Evolutionary conservation across 2,797 vertebrate genomes (phyloP).

Genomic region (Nothura maculosa): DNA sequence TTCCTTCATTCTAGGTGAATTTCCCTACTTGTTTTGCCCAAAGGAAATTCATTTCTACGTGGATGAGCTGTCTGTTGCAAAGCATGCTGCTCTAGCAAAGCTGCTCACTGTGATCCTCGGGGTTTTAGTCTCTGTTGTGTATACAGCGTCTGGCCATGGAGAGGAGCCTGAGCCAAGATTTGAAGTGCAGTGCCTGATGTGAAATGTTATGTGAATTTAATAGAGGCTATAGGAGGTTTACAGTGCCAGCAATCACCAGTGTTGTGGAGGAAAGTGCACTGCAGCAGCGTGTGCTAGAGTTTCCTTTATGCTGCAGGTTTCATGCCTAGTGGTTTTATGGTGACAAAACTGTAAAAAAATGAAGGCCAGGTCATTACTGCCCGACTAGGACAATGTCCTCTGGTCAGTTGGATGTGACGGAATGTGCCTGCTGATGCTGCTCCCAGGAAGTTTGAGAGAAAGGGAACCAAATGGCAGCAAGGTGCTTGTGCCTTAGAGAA

Average conservation of each 20-base stretch:
- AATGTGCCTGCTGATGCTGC: conserved; percentile 37
- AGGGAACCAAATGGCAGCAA: conserved; percentile 8
- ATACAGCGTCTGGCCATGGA: not conserved
- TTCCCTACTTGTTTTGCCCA: conserved; percentile 17
- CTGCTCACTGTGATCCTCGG: not conserved
- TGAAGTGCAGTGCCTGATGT: conserved; percentile 25
- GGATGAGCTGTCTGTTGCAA: not conserved
- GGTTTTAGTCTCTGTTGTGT: conserved; percentile 28
- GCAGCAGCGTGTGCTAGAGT: conserved; percentile 50
- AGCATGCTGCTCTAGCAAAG: conserved; percentile 32
- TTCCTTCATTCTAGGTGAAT: not conserved
- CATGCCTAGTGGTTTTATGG: conserved; percentile 16
- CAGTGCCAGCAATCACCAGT: conserved; percentile 23
- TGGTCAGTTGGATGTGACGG: conserved; percentile 42
- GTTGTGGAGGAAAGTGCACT: conserved; percentile 24
- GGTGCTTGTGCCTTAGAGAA: conserved; percentile 55
- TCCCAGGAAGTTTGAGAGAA: conserved; percentile 57
- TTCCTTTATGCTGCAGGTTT: conserved; percentile 56
- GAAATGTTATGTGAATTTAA: not conserved
- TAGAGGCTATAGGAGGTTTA: conserved; percentile 53
- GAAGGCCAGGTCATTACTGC: conserved; percentile 36
- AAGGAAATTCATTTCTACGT: not conserved
- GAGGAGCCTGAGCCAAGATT: conserved; percentile 34
- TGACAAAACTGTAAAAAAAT: conserved; percentile 37
- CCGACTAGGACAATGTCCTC: conserved; percentile 35